Evolutionary conservation across 2,797 vertebrate species (phyloP), one percentile per base, ranked within the genome.

Genomic region (Myiotriccus ornatus): DNA sequence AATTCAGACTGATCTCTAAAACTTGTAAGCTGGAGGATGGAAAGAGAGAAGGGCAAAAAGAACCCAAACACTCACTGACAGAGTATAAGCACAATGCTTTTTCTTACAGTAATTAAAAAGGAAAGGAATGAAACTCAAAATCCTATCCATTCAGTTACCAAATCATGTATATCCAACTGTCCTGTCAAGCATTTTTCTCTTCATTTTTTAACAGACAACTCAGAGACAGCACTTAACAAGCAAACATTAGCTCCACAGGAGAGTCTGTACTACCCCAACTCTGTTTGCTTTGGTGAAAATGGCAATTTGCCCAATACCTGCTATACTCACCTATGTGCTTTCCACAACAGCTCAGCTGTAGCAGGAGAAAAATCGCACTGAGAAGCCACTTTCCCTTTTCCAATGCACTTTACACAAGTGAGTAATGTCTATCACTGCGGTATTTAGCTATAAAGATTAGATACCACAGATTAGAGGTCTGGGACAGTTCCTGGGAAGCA

Each of bases 361-460:
- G 14, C 57, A 69, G 56, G 34, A 85, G 19, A 55, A 89, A 80
- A 53, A 50, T 23, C 64, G 68, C 59, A 56, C 53, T 19, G 19
- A 53, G 28, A 75, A 64, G 50, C 39, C 71, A 63, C 73, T 59
- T 84, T 70, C 62, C 41, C 34, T 90, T 76, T 82, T 60, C 43
- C 62, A 60, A 14, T 18, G n/a, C 35, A 65, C 60, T 78, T 80
- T 62, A 67, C 68, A 50, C 4, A 1, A 4, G 22, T 46, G 75
- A 89, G 12, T 50, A 60, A 25, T 2, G 8, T 28, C 70, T 81
- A 35, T 46, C 80, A 19, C 56, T 76, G 64, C 24, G 60, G 77
- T 82, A 91, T 81, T 69, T 63, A 46, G 73, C 37, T 63, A 81
- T 27, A 94, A 86, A 91, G 85, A 96, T 93, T 82, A 93, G 74